These are phyloP conservation scores for Chymomyza amoena DNA, from an alignment of 2,888 invertebrate genomes.

Conservation along the genomic window DNA sequence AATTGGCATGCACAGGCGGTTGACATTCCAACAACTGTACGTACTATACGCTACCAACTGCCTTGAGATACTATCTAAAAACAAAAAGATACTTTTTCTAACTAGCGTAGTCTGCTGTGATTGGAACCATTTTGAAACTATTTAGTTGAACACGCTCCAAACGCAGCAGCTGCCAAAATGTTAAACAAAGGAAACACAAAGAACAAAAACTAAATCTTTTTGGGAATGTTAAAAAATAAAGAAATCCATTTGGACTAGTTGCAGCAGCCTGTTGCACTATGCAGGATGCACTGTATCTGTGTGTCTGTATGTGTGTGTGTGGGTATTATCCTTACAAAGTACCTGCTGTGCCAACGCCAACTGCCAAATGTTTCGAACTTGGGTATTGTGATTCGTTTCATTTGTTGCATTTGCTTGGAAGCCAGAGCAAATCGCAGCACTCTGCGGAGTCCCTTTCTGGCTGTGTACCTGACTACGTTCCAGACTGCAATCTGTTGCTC, in stretches of 20 bases:
- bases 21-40: neutral
- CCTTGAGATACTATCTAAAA: neutral
- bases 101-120: constrained; percentile 50
- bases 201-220: constrained; percentile 64
- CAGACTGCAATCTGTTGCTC: constrained; percentile 63
- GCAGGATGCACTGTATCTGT: constrained; percentile 40
- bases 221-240: constrained; percentile 58
- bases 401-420: constrained; percentile 42
- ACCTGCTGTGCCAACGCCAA: constrained; percentile 64
- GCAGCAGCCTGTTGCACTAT: constrained; percentile 69
- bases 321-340: constrained; percentile 47
- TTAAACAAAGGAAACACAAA: constrained; percentile 14
- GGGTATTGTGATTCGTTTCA: constrained; percentile 56
- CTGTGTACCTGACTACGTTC: neutral
- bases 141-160: neutral
- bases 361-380: constrained; percentile 41
- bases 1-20: neutral
- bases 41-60: neutral
- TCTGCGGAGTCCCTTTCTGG: neutral
- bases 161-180: constrained; percentile 40
- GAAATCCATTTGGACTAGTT: constrained; percentile 43
- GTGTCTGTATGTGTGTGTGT: constrained; percentile 30
- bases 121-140: constrained; percentile 53
- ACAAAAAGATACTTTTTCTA: constrained; percentile 20
- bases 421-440: neutral